These are phyloP conservation scores for Cantharis lateralis DNA, from an alignment of 2,888 invertebrate species.

Conservation along the genomic window DNA sequence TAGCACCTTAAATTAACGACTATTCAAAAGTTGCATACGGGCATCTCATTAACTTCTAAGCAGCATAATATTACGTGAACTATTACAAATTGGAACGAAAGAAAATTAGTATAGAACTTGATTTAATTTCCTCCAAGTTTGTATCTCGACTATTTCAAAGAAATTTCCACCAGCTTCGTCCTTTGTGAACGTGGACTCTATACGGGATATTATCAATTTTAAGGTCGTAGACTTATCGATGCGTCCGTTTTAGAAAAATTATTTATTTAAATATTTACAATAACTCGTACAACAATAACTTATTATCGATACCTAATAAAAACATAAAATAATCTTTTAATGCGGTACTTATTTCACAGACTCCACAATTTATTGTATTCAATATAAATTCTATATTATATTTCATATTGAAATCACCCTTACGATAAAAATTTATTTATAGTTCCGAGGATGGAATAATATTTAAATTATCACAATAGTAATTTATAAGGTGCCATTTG, in stretches of 20 bases:
- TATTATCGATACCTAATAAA: not conserved
- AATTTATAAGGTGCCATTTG: not conserved
- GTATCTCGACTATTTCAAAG: not conserved
- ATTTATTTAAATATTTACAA: not conserved
- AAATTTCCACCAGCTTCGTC: not conserved
- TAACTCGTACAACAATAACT: too few relatives aligned
- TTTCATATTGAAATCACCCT: not conserved
- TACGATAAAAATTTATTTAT: not conserved
- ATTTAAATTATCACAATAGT: not conserved
- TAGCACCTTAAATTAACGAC: not conserved
- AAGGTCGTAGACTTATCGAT: not conserved
- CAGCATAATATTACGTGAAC: not conserved
- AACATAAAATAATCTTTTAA: not conserved
- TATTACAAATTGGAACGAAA: not conserved
- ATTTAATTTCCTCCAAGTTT: not conserved
- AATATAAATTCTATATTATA: not conserved
- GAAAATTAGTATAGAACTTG: not conserved
- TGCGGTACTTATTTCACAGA: not conserved
- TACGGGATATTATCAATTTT: not conserved
- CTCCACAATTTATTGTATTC: not conserved
- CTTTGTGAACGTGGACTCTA: not conserved
- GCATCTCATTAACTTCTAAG: not conserved
- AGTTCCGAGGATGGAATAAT: not conserved
- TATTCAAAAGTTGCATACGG: not conserved
- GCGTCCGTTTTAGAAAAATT: not conserved